Evolutionary conservation across 2,888 invertebrate species (phyloP), one percentile per base, ranked within the genome.

Genomic region (Ptychoptera contaminata): DNA sequence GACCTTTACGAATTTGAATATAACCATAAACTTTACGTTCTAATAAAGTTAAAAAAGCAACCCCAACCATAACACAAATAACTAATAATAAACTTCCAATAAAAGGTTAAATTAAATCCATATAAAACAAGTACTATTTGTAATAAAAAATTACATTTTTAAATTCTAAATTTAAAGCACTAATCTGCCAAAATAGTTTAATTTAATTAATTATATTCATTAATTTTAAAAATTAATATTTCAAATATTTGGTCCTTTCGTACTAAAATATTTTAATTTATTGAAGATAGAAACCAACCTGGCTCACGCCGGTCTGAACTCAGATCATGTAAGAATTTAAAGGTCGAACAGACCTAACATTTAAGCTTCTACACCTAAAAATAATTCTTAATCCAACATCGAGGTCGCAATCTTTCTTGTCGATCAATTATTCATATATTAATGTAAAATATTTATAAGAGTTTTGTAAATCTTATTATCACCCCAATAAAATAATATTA

Each of bases 321-420:
- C 82, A 82, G 79, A 82, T 83, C 81, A 82, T 80, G 81, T 82
- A 81, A 79, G 73, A 74, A 73, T 76, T 79, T 73, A 79, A 80
- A 74, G 72, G 79, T 80, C 79, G 80, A 82, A 82, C 80, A 82
- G 79, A 77, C 76, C 72, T 73, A 78, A 76, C 68, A 66, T 67
- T 69, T 71, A 69, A 76, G 71, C 71, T 67, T 65, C 74, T 81
- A 59, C 79, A 71, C 72, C 71, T 68, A 72, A 71, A 68, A 67
- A 72, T 70, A 68, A 55, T 51, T 69, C 72, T 77, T 82, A 82
- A 82, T 82, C 79, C 82, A 84, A 83, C 82, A 84, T 84, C 82
- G 83, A 84, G 82, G 82, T 82, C 79, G 77, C 77, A 82, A 82
- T 70, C 78, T 73, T 64, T 73, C 70, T 71, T 76, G 73, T 70